A percentile compares a stretch with the other conserved stretches of the same genome.
These are phyloP conservation scores for Cathartes aura DNA, from an alignment of 2,113 vertebrate genomes.

Conservation along the genomic window DNA sequence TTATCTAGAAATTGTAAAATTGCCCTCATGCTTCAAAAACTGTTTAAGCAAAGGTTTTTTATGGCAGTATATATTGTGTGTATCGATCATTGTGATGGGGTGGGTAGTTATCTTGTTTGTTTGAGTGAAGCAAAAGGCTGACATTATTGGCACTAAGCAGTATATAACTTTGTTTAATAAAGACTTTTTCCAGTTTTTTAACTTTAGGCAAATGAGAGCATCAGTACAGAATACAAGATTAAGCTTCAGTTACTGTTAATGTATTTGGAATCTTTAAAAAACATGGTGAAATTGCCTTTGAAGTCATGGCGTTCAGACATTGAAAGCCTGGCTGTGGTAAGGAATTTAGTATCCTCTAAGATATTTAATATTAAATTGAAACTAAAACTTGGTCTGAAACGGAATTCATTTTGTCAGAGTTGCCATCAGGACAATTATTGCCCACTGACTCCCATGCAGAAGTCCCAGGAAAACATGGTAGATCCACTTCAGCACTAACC, in stretches of 20 bases:
- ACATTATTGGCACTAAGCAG: neutral
- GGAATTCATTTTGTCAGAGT: neutral
- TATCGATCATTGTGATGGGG: neutral
- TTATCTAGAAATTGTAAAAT: neutral
- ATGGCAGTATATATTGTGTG: neutral
- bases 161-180: neutral
- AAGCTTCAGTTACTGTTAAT: neutral
- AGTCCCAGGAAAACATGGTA: neutral
- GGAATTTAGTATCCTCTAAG: neutral
- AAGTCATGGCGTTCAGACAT: neutral
- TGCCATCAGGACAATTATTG: neutral
- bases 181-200: neutral
- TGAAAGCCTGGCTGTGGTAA: neutral
- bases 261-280: neutral
- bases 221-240: neutral
- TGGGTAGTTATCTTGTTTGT: neutral
- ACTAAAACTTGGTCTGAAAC: neutral
- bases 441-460: neutral
- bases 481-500: neutral
- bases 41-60: neutral
- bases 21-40: neutral
- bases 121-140: neutral
- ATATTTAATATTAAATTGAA: neutral
- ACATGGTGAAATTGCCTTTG: neutral
- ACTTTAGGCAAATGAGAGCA: neutral